Base-by-base conservation (phyloP, 2,888 invertebrate genomes). In the Conops quadrifasciatus region DNA sequence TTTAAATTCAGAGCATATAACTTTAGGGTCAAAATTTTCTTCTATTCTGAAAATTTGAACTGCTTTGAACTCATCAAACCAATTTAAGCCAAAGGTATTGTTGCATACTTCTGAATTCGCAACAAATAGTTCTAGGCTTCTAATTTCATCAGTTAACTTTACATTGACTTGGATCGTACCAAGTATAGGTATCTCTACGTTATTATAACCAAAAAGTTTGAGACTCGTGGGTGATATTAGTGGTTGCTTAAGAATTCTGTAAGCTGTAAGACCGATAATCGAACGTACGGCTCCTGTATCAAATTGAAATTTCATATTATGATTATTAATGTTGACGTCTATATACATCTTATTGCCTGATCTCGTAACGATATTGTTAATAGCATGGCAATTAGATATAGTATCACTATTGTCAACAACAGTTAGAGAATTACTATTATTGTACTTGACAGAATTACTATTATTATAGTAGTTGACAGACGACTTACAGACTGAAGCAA, bases 41-140 rank as follows among this genome's bases (percentile, higher is more conserved):
- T 49, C 49, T n/a, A 49, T 49, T 49, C 49, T 49, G 19, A 49
- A 49, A 4, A 16, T 49, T 49, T 53, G n/a, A 9, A 30, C 24
- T 15, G 62, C 43, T 24, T 62, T 62, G 16, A 62, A 62, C 36
- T 62, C 36, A 43, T 62, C 36, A 62, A 45, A 62, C 62, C 62
- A 62, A 62, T 62, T 62, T n/a, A 28, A 45, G 19, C 62, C 62
- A 62, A 62, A 36, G 9, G 30, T 62, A 62, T 62, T 62, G 21
- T n/a, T 45, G 36, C 62, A 62, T 62, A 45, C n/a, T 11, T n/a
- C 21, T 45, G 62, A 62, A 30, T 43, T 45, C 43, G 36, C 30
- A 21, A 62, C 62, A 62, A 62, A 45, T 19, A 62, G 43, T 62
- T 62, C 43, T 7, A 62, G 36, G 19, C 60, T 36, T 36, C 30